phyloP scores from a whole-genome alignment of 2,797 vertebrate genomes.

The Myiothlypis coronata region DNA sequence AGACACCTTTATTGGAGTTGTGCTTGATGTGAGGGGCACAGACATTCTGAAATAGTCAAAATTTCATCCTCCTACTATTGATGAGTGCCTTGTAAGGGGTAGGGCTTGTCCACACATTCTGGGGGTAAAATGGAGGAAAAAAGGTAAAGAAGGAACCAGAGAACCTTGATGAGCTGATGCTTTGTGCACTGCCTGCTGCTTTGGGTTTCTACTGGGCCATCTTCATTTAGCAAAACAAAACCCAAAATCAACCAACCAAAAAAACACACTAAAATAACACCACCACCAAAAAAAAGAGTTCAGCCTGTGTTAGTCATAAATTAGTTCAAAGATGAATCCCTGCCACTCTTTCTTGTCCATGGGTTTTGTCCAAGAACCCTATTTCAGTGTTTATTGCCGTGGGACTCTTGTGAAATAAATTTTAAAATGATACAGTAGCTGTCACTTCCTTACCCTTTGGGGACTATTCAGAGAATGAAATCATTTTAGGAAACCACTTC shows the following conservation, averaged over 20 bases:
- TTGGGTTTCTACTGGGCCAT: background rate
- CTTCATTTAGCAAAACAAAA: background rate
- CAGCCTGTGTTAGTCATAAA: background rate
- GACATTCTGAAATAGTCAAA: accelerated
- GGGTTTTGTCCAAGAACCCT: background rate
- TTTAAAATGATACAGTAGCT: background rate
- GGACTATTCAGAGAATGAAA: background rate
- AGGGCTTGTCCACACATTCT: accelerated
- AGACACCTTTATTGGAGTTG: background rate
- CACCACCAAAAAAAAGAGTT: background rate
- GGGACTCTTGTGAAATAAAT: background rate
- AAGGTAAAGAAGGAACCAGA: background rate
- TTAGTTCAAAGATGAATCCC: background rate
- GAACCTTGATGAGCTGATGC: background rate
- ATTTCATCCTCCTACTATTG: accelerated
- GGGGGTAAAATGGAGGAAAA: background rate
- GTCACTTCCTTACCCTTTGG: background rate
- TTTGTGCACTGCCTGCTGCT: background rate
- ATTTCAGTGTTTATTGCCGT: background rate
- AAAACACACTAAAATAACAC: background rate
- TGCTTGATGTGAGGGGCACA: background rate
- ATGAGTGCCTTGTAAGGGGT: background rate
- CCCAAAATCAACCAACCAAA: background rate
- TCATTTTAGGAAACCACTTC: background rate
- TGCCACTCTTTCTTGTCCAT: background rate